phyloP scores from a whole-genome alignment of 2,888 invertebrate genomes.

The Dolomedes plantarius region DNA sequence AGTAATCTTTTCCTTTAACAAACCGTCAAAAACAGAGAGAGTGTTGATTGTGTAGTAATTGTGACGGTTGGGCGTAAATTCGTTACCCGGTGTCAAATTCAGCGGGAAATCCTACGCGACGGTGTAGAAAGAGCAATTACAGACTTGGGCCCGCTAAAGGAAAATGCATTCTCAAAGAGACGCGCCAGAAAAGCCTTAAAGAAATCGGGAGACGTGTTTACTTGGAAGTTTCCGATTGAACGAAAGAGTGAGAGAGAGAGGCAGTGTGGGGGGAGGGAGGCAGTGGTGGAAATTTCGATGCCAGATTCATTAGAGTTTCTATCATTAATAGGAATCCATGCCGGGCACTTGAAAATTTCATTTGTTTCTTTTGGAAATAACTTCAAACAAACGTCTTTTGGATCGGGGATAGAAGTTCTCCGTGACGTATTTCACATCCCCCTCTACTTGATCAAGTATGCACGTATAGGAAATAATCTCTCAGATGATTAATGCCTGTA shows the following conservation, averaged over 20 bases:
- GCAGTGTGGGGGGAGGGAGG: neutral
- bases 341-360: conserved; percentile 3
- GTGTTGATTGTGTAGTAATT: conserved; percentile 7
- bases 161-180: conserved; percentile 34
- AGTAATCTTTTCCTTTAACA: conserved; percentile 13
- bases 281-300: neutral
- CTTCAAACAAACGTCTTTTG: conserved; percentile 1
- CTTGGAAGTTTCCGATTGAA: conserved; percentile 12
- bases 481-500: no score
- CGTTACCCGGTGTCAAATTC: conserved; percentile 53
- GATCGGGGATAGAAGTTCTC: neutral
- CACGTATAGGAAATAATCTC: no score
- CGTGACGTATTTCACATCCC: neutral
- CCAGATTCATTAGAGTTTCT: conserved; percentile 12
- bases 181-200: neutral
- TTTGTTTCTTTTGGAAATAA: conserved; percentile 14
- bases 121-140: conserved; percentile 68
- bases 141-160: conserved; percentile 43
- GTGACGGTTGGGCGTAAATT: conserved; percentile 6
- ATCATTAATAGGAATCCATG: conserved; percentile 3
- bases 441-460: no score
- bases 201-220: conserved; percentile 4
- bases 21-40: conserved; percentile 27
- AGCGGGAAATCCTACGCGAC: conserved; percentile 43
- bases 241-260: neutral